A percentile compares a stretch with the other conserved stretches of the same genome.
These are phyloP conservation scores for Asbolus verrucosus DNA, from an alignment of 1,140 invertebrate genomes.

Conservation along the genomic window DNA sequence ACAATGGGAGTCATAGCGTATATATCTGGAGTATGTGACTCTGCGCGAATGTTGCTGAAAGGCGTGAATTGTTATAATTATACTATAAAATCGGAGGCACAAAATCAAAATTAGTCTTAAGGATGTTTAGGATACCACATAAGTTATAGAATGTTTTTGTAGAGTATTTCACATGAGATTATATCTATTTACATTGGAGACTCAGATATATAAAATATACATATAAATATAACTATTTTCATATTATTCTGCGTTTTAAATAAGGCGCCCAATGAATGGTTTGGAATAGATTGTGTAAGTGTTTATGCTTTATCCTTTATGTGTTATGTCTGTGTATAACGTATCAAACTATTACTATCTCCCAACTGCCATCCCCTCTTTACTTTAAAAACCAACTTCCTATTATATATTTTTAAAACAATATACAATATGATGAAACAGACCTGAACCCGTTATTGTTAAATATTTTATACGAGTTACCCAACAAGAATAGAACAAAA, in stretches of 20 bases:
- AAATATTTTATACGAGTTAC: conserved; percentile 35
- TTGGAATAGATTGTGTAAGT: conserved; percentile 54
- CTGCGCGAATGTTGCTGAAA: conserved; percentile 52
- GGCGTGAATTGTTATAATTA: conserved; percentile 54
- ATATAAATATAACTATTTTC: conserved; percentile 61
- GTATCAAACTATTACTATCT: conserved; percentile 54
- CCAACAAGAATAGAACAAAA: conserved; percentile 33
- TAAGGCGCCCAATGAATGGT: conserved; percentile 52
- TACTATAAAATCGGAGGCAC: conserved; percentile 59
- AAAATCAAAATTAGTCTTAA: conserved; percentile 63
- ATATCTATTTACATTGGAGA: conserved; percentile 62
- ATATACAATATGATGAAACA: neutral
- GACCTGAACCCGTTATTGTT: conserved; percentile 21
- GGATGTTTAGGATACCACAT: conserved; percentile 60
- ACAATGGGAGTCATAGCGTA: conserved; percentile 25
- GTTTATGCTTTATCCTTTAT: conserved; percentile 56
- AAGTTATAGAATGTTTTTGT: conserved; percentile 59
- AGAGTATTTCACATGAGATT: conserved; percentile 61
- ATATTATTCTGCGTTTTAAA: conserved; percentile 59
- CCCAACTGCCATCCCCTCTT: conserved; percentile 41
- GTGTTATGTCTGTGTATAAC: conserved; percentile 57
- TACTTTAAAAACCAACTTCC: conserved; percentile 14
- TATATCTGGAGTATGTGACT: conserved; percentile 35
- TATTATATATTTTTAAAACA: conserved; percentile 8
- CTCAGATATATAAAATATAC: conserved; percentile 58